Evolutionary conservation across 2,113 vertebrate species (phyloP).

Genomic region (Sisor rabdophorus): DNA sequence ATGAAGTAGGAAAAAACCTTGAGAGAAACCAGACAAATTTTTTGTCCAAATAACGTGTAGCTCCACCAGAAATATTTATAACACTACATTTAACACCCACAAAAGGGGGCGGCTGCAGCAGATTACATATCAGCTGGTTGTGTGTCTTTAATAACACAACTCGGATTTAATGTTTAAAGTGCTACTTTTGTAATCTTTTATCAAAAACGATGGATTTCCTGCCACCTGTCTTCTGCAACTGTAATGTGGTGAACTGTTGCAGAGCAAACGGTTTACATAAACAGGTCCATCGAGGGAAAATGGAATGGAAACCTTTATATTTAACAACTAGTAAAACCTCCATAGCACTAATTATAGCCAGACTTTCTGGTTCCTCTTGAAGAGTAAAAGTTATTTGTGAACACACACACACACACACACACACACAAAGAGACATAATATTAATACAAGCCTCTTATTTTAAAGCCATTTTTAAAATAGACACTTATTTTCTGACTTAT

Average conservation of each 20-base stretch:
- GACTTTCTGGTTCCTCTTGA: background rate
- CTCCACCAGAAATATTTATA: no score
- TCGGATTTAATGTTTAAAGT: background rate
- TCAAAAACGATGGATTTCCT: background rate
- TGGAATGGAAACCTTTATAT: background rate
- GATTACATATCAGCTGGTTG: background rate
- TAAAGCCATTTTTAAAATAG: no score
- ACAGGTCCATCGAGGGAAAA: background rate
- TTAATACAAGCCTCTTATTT: no score
- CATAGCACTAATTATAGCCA: background rate
- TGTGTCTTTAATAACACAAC: background rate
- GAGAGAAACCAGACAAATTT: no score
- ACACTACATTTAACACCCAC: no score
- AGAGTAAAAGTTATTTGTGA: no score
- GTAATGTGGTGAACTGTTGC: background rate
- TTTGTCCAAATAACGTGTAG: no score
- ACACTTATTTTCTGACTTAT: no score
- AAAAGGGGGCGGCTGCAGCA: no score
- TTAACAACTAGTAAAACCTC: background rate
- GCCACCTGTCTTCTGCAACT: background rate
- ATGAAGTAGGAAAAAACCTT: no score
- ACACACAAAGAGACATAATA: no score
- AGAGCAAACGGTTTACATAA: background rate
- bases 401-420: no score
- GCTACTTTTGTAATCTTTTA: background rate